Conservation (phyloP, 2,113 vertebrate species). For the Onychorhynchus coronatus region DNA sequence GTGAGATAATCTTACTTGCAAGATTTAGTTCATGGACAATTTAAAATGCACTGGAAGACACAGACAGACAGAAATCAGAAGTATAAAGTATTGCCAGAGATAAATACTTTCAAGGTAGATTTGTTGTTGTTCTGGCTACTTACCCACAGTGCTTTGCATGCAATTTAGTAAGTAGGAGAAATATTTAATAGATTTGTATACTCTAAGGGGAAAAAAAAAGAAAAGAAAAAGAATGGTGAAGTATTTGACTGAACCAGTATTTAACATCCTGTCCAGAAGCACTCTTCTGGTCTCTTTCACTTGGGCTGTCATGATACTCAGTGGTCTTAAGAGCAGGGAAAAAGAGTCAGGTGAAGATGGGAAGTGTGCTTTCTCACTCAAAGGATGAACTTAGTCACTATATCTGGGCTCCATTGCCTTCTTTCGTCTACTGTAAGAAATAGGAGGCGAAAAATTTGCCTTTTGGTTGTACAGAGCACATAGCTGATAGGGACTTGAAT, state of each 20-base stretch:
- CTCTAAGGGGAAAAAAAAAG: not conserved
- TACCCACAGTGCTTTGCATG: not conserved
- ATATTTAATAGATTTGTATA: not conserved
- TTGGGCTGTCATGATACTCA: not conserved
- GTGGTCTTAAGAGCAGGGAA: not conserved
- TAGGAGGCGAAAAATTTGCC: not conserved
- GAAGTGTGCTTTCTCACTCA: not conserved
- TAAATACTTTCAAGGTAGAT: not conserved
- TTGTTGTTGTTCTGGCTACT: slow-evolving; percentile 23
- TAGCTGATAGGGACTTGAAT: not conserved
- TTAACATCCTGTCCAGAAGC: not conserved
- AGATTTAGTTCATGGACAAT: not conserved
- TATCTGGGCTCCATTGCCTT: not conserved
- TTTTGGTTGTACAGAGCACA: not conserved
- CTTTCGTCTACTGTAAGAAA: not conserved
- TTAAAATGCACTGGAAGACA: not conserved
- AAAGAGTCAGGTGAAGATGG: not conserved
- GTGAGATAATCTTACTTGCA: not conserved
- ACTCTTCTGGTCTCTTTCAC: not conserved
- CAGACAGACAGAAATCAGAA: not conserved
- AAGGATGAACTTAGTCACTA: not conserved
- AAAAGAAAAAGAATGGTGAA: not conserved
- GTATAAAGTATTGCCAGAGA: not conserved
- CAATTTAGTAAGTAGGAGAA: not conserved
- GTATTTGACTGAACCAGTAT: not conserved